Evolutionary conservation across 2,797 vertebrate genomes (phyloP).

Genomic region (Malacoraja senta): DNA sequence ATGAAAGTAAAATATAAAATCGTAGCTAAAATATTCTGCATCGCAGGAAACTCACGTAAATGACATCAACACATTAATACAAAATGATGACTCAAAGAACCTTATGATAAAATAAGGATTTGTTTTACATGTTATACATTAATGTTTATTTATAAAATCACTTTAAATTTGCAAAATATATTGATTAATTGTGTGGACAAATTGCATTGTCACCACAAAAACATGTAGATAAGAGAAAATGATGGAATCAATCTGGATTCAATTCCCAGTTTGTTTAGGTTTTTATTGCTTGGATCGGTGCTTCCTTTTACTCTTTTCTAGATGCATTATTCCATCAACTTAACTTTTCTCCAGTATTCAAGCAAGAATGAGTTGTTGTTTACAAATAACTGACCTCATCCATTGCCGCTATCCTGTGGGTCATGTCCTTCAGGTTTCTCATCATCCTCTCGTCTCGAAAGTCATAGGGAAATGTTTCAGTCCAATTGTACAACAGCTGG

Average conservation of each 20-base stretch:
- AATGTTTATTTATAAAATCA: background rate
- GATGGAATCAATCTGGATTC: background rate
- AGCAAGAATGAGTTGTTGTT: background rate
- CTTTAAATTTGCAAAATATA: background rate
- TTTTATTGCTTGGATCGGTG: background rate
- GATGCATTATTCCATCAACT: conserved; percentile 20
- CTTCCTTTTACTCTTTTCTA: conserved; percentile 26
- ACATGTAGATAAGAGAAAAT: background rate
- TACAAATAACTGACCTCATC: conserved; percentile 71
- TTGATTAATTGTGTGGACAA: background rate
- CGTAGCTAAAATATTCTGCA: background rate
- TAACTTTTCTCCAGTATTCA: conserved; percentile 37
- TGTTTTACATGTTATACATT: background rate
- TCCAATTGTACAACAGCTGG: conserved; percentile 87
- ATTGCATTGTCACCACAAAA: too few relatives aligned
- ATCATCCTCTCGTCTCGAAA: conserved; percentile 90
- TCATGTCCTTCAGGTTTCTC: conserved; percentile 82
- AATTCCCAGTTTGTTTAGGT: background rate
- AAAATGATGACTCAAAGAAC: background rate
- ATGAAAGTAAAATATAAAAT: background rate
- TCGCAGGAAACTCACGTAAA: background rate
- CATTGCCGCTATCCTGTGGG: conserved; percentile 68
- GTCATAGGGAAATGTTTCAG: conserved; percentile 87
- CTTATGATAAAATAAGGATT: background rate
- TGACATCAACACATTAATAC: background rate